Conservation (phyloP, 2,888 invertebrate species). For the Oscheius sp. region DNA sequence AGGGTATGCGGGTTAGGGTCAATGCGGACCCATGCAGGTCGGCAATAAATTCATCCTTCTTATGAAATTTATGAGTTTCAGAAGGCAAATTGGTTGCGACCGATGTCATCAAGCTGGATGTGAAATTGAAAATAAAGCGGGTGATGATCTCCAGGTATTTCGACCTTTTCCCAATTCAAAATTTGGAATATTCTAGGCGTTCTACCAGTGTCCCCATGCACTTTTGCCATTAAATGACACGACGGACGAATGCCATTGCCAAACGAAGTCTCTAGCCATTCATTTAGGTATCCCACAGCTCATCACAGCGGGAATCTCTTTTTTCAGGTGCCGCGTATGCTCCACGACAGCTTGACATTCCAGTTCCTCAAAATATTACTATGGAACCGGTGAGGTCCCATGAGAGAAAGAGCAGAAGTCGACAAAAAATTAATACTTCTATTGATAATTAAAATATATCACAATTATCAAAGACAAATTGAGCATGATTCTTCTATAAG, state of each 20-base stretch:
- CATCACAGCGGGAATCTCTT: background rate
- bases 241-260: conserved; percentile 71
- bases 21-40: conserved; percentile 70
- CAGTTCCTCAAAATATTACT: conserved; percentile 7
- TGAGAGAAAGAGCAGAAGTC: conserved; percentile 19
- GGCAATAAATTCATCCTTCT: background rate
- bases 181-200: conserved; percentile 44
- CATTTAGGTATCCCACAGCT: conserved; percentile 41
- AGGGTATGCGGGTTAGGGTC: conserved; percentile 65
- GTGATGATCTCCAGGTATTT: conserved; percentile 52
- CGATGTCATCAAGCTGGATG: conserved; percentile 67
- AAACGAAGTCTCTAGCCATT: conserved; percentile 49
- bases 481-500: background rate
- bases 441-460: conserved; percentile 14
- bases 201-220: conserved; percentile 69
- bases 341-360: conserved; percentile 18
- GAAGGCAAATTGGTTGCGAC: conserved; percentile 71
- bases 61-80: conserved; percentile 38
- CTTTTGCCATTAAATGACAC: conserved; percentile 64
- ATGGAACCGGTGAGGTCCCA: background rate
- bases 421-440: conserved; percentile 19
- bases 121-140: conserved; percentile 60
- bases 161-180: background rate
- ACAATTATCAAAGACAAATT: background rate
- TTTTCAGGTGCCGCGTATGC: conserved; percentile 34